Evolutionary conservation across 92 coral and sea anemone species (phyloP).

Genomic region (Porites rus): DNA sequence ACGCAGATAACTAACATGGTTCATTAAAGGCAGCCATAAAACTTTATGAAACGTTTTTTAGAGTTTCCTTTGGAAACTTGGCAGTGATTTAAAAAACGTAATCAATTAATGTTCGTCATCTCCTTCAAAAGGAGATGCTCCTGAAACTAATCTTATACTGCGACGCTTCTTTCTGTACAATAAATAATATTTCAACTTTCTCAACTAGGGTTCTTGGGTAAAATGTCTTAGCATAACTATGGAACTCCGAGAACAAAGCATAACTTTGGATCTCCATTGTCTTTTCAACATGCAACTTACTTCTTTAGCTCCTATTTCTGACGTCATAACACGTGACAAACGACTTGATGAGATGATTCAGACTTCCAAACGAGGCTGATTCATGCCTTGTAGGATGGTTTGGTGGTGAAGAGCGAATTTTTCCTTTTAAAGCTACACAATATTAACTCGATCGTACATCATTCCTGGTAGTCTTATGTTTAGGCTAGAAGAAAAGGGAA

Average conservation of each 20-base stretch:
- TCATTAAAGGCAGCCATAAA: not conserved
- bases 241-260: too few species aligned
- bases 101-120: too few species aligned
- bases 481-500: not conserved
- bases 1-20: not conserved
- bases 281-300: too few species aligned
- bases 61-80: not conserved
- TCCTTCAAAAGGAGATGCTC: too few species aligned
- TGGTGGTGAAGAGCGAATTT: not conserved
- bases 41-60: not conserved
- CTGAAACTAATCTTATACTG: not conserved
- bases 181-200: too few species aligned
- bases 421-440: not conserved
- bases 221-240: too few species aligned
- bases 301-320: not conserved
- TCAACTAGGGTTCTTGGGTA: too few species aligned
- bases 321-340: not conserved
- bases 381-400: not conserved
- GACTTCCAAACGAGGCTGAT: not conserved
- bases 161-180: not conserved
- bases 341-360: not conserved
- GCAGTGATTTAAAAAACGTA: not conserved
- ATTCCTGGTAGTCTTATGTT: slow-evolving; percentile 17
- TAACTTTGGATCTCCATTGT: too few species aligned
- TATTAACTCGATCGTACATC: slow-evolving; percentile 23